Base-by-base conservation (phyloP, 2,888 invertebrate genomes). In the Rosalia funebris region DNA sequence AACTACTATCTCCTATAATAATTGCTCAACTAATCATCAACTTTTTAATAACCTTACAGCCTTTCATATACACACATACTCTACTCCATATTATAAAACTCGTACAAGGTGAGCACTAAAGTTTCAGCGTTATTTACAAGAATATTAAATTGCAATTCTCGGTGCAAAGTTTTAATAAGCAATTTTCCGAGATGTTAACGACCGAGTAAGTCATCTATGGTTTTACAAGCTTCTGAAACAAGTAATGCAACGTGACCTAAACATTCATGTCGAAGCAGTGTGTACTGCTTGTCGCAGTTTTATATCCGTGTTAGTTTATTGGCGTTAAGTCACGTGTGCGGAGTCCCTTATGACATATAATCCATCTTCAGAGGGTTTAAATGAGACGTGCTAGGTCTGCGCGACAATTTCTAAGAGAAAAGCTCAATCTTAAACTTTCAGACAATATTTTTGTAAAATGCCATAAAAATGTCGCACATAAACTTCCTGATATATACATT, bases 381-480 rank as follows among this genome's bases (percentile, higher is more conserved):
- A 47, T 56, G 56, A 56, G 56, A 39, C 56, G 56, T 47, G 39
- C 41, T 31, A 32, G 41, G 47, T 56, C 47, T 20, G 12, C 39
- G 47, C 41, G 41, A 56, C 56, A 56, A 56, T 47, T 56, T 56
- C 41, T 39, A 17, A 41, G 39, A 41, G 20, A 41, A 56, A 44
- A 44, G 53, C 56, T 25, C 47, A 56, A 47, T 47, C 56, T 56
- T 31, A 19, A 31, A 41, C 39, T 31, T 47, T 47, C 39, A 20
- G 31, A 37, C 46, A 52, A 58, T 45, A 52, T 52, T 52, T 39
- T 45, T 58, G 53, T 52, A 45, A 50, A 44, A 50, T 16, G 47
- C 46, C 31, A 56, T 56, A 48, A 54, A 54, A 57, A 57, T 48
- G 57, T 57, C 57, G 47, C 42, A 17, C 56, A 47, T 47, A 46